A percentile compares a stretch with the other conserved stretches of the same genome.
phyloP scores from a whole-genome alignment of 2,797 vertebrate genomes.

The Catostomus latipinnis region DNA sequence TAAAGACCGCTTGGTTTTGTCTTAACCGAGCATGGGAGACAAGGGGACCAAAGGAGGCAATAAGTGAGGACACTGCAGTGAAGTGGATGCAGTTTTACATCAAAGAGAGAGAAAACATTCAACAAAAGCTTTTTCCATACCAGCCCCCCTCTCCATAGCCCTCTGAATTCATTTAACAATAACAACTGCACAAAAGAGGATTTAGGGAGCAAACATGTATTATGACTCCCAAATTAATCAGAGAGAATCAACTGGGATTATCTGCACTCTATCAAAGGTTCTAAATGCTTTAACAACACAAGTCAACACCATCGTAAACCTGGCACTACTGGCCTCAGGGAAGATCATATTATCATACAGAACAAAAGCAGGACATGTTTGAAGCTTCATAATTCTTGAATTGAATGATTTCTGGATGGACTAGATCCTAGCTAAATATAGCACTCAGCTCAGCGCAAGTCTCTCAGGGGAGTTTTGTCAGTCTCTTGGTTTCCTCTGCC shows the following conservation, averaged over 20 bases:
- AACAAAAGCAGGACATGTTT: slow-evolving; percentile 41
- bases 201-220: slow-evolving; percentile 69
- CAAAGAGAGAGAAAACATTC: slow-evolving; percentile 50
- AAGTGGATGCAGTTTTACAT: slow-evolving; percentile 50
- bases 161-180: slow-evolving; percentile 70
- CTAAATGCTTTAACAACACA: slow-evolving; percentile 67
- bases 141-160: slow-evolving; percentile 45
- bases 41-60: slow-evolving; percentile 5
- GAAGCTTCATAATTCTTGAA: slow-evolving; percentile 23
- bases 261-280: slow-evolving; percentile 74
- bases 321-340: slow-evolving; percentile 63
- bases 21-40: slow-evolving; percentile 29
- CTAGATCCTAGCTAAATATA: slow-evolving; percentile 45
- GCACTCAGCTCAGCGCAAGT: slow-evolving; percentile 1
- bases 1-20: slow-evolving; percentile 64
- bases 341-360: slow-evolving; percentile 33
- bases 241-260: slow-evolving; percentile 74
- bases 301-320: slow-evolving; percentile 64
- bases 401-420: slow-evolving; percentile 66
- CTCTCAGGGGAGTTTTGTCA: slow-evolving; percentile 16
- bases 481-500: neutral
- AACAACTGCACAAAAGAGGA: slow-evolving; percentile 73
- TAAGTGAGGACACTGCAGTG: slow-evolving; percentile 54
- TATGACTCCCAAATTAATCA: slow-evolving; percentile 77
- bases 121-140: too few relatives aligned